Evolutionary conservation across 1,140 invertebrate species (phyloP).

Genomic region (Whitmania pigra): DNA sequence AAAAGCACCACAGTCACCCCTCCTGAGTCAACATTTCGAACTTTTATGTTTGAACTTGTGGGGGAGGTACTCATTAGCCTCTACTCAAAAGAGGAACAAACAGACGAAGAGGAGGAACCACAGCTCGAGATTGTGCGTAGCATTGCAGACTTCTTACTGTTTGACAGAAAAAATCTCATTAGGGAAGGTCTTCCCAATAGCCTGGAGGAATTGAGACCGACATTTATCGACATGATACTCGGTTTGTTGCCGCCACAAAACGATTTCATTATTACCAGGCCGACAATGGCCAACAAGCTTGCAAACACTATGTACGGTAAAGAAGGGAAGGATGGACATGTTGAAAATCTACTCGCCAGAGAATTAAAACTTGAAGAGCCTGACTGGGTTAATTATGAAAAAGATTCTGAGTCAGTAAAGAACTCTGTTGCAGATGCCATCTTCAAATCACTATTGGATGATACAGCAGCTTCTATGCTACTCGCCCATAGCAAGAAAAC

Average conservation of each 20-base stretch:
- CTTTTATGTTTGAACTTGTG: background rate
- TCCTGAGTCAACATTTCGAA: background rate
- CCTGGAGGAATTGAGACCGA: slow-evolving; percentile 1
- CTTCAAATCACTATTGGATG: slow-evolving; percentile 50
- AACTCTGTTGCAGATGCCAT: slow-evolving; percentile 54
- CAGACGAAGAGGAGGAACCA: background rate
- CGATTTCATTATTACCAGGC: slow-evolving; percentile 37
- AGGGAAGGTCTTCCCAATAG: background rate
- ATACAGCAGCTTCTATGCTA: slow-evolving; percentile 40
- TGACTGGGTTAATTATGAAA: slow-evolving; percentile 58
- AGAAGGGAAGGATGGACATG: slow-evolving; percentile 54
- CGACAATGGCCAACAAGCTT: slow-evolving; percentile 34
- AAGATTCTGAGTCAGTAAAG: slow-evolving; percentile 57
- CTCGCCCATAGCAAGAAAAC: too few relatives aligned
- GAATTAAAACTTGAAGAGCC: slow-evolving; percentile 58
- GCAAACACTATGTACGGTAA: slow-evolving; percentile 46
- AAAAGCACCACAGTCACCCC: background rate
- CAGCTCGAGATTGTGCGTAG: background rate
- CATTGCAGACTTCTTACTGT: background rate
- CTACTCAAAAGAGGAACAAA: background rate
- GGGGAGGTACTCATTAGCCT: background rate
- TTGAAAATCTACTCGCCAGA: slow-evolving; percentile 56
- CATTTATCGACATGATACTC: background rate
- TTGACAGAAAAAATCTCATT: too few relatives aligned
- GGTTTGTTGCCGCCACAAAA: background rate